Conservation (phyloP, 2,797 vertebrate species). For the Pelobates cultripes region DNA sequence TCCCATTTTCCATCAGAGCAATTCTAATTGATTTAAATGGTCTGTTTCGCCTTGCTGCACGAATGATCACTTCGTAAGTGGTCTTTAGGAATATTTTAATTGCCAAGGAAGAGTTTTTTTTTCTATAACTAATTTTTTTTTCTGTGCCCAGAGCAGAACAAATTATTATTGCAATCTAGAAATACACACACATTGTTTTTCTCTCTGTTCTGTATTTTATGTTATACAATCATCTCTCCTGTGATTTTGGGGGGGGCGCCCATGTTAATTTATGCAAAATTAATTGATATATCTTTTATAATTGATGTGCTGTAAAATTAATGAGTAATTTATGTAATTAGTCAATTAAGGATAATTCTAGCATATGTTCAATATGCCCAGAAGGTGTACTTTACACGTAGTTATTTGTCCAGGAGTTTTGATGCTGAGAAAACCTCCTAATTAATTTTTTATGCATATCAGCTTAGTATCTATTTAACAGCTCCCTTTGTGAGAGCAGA, state of each 20-base stretch:
- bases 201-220: slow-evolving; percentile 83
- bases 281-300: slow-evolving; percentile 99
- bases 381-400: slow-evolving; percentile 99
- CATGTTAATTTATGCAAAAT: slow-evolving; percentile 99
- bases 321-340: slow-evolving; percentile 99
- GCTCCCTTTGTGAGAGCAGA: slow-evolving; percentile 99
- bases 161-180: slow-evolving; percentile 98
- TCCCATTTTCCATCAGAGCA: slow-evolving; percentile 93
- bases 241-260: slow-evolving; percentile 78
- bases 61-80: slow-evolving; percentile 97
- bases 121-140: slow-evolving; percentile 78
- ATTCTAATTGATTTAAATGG: slow-evolving; percentile 99
- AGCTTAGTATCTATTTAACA: slow-evolving; percentile 99
- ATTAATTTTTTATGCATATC: slow-evolving; percentile 99
- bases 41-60: slow-evolving; percentile 92
- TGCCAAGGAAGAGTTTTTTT: slow-evolving; percentile 87
- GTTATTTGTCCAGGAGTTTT: slow-evolving; percentile 99
- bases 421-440: slow-evolving; percentile 93
- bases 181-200: slow-evolving; percentile 95
- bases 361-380: slow-evolving; percentile 99
- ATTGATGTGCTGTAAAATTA: slow-evolving; percentile 99
- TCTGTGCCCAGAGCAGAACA: slow-evolving; percentile 97
- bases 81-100: slow-evolving; percentile 98
- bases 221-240: slow-evolving; percentile 80
- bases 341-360: slow-evolving; percentile 99